Percentiles rank a stretch among this genome's conserved stretches.
Conservation (phyloP, 1,140 invertebrate species). For the Eumeta japonica region DNA sequence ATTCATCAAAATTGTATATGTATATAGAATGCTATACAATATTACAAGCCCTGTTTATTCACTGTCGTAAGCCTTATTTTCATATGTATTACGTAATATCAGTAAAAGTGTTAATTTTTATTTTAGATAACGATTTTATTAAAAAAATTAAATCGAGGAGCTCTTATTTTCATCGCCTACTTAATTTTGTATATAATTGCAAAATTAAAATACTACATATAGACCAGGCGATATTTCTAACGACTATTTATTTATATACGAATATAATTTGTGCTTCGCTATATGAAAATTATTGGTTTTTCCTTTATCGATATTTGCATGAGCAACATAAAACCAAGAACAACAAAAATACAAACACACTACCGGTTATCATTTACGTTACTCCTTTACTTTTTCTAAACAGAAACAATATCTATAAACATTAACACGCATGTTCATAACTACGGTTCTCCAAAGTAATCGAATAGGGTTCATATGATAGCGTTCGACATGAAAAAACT, state of each 20-base stretch:
- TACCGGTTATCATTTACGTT: neutral
- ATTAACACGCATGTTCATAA: constrained; percentile 9
- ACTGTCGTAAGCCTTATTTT: constrained; percentile 45
- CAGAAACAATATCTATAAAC: constrained; percentile 5
- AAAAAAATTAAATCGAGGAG: neutral
- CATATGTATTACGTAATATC: constrained; percentile 15
- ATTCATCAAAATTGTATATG: constrained; percentile 53
- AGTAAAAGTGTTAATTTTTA: neutral
- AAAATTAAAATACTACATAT: neutral
- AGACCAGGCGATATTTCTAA: constrained; percentile 1
- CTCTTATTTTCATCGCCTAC: neutral
- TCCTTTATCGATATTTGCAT: no score
- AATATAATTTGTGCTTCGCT: neutral
- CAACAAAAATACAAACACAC: no score
- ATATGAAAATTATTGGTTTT: neutral
- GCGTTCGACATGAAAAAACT: constrained; percentile 1
- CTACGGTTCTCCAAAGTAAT: constrained; percentile 5
- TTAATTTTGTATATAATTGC: neutral
- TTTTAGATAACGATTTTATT: neutral
- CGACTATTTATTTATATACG: constrained; percentile 2
- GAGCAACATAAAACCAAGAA: no score
- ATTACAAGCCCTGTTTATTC: constrained; percentile 51
- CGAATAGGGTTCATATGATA: no score
- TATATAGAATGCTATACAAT: constrained; percentile 48
- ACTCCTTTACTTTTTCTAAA: neutral